Conservation (phyloP, 2,797 vertebrate species). For the Clarias laeviceps region DNA sequence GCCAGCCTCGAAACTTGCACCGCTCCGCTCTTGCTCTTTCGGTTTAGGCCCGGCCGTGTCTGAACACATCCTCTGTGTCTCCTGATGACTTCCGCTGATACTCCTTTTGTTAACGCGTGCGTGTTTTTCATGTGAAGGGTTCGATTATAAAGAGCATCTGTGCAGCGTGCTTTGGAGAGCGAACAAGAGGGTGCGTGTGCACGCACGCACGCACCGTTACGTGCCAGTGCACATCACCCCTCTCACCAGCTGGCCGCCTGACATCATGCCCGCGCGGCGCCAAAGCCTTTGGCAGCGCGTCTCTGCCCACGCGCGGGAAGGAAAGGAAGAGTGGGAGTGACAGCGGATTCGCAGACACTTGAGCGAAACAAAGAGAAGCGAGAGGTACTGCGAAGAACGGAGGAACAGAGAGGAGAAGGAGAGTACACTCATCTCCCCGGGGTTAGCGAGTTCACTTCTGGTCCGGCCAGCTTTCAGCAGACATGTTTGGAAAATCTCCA, state of each 20-base stretch:
- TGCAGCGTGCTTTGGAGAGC: conserved; percentile 3
- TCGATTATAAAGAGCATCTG: conserved; percentile 32
- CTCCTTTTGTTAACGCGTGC: conserved; percentile 5
- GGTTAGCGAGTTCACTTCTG: conserved; percentile 45
- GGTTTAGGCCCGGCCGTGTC: conserved; percentile 18
- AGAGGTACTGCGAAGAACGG: conserved; percentile 12
- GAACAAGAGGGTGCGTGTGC: conserved; percentile 20
- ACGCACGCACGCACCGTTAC: conserved; percentile 48
- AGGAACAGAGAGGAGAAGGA: conserved; percentile 9
- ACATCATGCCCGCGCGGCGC: conserved; percentile 57
- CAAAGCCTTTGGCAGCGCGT: conserved; percentile 53
- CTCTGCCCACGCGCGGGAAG: conserved; percentile 37
- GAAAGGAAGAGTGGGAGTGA: conserved; percentile 45
- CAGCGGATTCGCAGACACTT: conserved; percentile 44
- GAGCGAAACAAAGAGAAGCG: conserved; percentile 47
- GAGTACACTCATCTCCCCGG: conserved; percentile 33
- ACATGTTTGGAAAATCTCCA: conserved; percentile 40
- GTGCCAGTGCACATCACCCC: conserved; percentile 55
- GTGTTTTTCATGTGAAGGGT: conserved; percentile 13
- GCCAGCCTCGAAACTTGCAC: conserved; percentile 1
- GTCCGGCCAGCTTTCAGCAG: conserved; percentile 38
- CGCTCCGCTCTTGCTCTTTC: conserved; percentile 3
- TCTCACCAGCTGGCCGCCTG: conserved; percentile 59
- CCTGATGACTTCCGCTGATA: conserved; percentile 25
- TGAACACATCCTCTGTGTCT: conserved; percentile 28